Evolutionary conservation across 2,888 invertebrate genomes (phyloP), one percentile per base, ranked within the genome.

Genomic region (Netelia virgata): DNA sequence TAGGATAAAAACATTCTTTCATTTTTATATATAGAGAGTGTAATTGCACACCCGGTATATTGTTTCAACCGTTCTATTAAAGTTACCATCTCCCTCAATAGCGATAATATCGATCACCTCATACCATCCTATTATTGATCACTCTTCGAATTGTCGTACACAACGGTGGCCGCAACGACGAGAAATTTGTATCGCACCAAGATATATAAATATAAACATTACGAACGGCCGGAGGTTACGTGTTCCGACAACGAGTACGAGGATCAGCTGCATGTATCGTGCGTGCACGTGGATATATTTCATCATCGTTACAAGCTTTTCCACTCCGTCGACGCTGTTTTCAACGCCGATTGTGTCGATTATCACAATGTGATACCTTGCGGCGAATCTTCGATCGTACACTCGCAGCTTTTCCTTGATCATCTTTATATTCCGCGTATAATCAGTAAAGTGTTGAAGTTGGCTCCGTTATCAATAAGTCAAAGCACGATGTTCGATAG

Each of bases 231-330:
- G 50, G 23, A 78, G 59, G 75, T 85, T 80, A 86, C 85, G 86
- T 87, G 87, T 77, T 78, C 77, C 18, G 76, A 81, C 87, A 83
- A 80, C 83, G 80, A 82, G 82, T 77, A 77, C 59, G 83, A 64
- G 80, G 87, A 87, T 87, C 80, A 87, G 41, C 82, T 50, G 73
- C 63, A 73, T 70, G 70, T 55, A 80, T 76, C 74, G 70, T 50
- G 70, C 69, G 55, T 41, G 63, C 79, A 53, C 73, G 70, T 73
- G 68, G 81, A 74, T 68, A 76, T 72, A 73, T 80, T 80, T 53
- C 47, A 18, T 18, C 50, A 63, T 18, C n/a, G 20, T 41, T 64
- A 78, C 55, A 57, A 68, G 66, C 80, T 85, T 85, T 86, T 82
- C 82, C 86, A 84, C 75, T 76, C 86, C 69, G 83, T 84, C 57